Conservation (phyloP, 2,113 vertebrate species). For the Dasyornis broadbenti region DNA sequence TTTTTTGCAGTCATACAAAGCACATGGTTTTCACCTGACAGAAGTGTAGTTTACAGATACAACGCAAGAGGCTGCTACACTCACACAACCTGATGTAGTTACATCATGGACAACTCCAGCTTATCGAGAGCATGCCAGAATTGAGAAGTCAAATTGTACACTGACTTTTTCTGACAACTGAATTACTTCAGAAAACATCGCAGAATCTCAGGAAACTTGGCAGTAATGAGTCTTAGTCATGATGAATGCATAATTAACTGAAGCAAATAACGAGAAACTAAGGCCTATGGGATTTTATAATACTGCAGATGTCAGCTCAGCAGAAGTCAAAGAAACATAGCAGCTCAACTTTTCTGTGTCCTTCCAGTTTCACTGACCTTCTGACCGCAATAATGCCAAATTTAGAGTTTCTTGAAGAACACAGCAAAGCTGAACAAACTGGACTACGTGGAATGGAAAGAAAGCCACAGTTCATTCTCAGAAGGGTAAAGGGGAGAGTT, state of each 20-base stretch:
- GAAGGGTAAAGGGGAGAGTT: background rate
- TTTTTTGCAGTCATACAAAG: background rate
- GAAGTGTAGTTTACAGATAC: background rate
- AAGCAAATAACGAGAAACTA: background rate
- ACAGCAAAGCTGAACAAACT: background rate
- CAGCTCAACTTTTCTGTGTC: background rate
- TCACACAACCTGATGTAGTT: background rate
- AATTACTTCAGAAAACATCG: background rate
- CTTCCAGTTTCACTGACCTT: background rate
- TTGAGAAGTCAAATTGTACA: background rate
- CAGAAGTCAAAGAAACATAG: background rate
- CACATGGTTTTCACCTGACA: background rate
- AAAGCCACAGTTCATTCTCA: background rate
- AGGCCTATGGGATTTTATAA: background rate
- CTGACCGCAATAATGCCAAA: background rate
- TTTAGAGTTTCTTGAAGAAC: background rate
- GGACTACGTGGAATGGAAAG: background rate
- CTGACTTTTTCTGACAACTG: background rate
- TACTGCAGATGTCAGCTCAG: background rate
- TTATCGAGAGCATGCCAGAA: background rate
- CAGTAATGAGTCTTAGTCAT: constrained; percentile 11
- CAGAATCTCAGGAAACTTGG: background rate
- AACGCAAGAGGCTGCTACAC: constrained; percentile 55
- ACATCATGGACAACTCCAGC: background rate
- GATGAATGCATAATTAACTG: constrained; percentile 14